Base-by-base conservation (phyloP, 1,140 invertebrate species). In the Drosophila nigromelanica region DNA sequence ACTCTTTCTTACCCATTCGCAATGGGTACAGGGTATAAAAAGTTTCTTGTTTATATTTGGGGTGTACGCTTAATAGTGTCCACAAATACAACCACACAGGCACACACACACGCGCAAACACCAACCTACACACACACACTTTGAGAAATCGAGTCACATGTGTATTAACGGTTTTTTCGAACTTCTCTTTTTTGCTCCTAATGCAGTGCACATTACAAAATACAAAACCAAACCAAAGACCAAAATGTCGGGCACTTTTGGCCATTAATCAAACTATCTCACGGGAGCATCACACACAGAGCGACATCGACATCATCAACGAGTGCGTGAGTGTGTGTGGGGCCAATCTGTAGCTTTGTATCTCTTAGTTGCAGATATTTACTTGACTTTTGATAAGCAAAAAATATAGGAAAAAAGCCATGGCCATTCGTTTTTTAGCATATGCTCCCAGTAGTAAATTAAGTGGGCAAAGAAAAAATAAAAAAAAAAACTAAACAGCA, bases 251-350 rank as follows among this genome's bases (percentile, higher is more conserved):
- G 61, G 55, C 51, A 75, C 72, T 71, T 78, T 68, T 24, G 71
- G 79, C 85, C 83, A 87, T 87, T 87, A 87, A 87, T 87, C 83
- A 87, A 87, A 89, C 83, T 89, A 87, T 87, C 83, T 87, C 83
- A 89, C 83, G 83, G 83, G 83, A 87, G 55, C 79, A 87, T 85
- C 76, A 83, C 63, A 71, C 61, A 50, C 55, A 68, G 33, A 35
- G 33, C 33, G 33, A 35, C 33, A 35, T 27, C 48, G 59, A 50
- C 67, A 73, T 77, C 73, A 82, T 59, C 64, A 74, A 48, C 60
- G 68, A 61, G 51, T 64, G 74, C 39, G 18, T 18, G 18, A 15
- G 50, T 15, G 64, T 51, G 75, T 47, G 39, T 80, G 59, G 52
- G 37, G 50, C 51, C 50, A 69, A 69, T 73, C 71, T 73, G 50